Percentiles rank a stretch among this genome's conserved stretches.
Conservation (phyloP, 1,140 invertebrate genomes). For the Drosophila leontia region DNA sequence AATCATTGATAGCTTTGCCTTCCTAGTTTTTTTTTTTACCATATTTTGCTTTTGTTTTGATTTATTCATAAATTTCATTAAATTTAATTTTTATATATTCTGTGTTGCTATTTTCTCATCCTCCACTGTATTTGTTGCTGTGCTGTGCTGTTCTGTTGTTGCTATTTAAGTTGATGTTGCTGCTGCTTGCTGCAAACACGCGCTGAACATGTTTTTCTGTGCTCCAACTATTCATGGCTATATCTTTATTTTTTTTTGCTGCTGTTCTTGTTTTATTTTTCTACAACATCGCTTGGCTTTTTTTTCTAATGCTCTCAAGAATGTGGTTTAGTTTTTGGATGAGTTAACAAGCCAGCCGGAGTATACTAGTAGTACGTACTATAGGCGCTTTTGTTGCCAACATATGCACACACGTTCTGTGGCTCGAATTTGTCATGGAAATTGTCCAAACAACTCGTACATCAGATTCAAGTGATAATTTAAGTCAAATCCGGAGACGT, state of each 20-base stretch:
- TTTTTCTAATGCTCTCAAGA: slow-evolving; percentile 74
- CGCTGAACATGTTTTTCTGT: slow-evolving; percentile 74
- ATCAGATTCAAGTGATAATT: slow-evolving; percentile 70
- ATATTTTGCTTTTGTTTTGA: too few relatives aligned
- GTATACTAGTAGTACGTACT: slow-evolving; percentile 35
- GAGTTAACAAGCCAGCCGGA: slow-evolving; percentile 76
- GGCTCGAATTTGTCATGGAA: slow-evolving; percentile 76
- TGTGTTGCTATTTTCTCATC: not conserved
- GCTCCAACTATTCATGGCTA: slow-evolving; percentile 41
- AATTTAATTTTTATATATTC: too few relatives aligned
- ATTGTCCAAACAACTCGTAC: slow-evolving; percentile 59
- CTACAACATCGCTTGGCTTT: slow-evolving; percentile 9
- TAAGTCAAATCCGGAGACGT: slow-evolving; percentile 60
- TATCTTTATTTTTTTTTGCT: slow-evolving; percentile 43
- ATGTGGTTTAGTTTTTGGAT: slow-evolving; percentile 83
- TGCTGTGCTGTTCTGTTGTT: slow-evolving; percentile 22
- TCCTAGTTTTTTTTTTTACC: too few relatives aligned
- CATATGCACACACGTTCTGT: slow-evolving; percentile 48
- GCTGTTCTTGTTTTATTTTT: slow-evolving; percentile 24
- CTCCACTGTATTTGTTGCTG: slow-evolving; percentile 4
- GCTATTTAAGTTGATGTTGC: slow-evolving; percentile 47
- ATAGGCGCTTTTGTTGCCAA: slow-evolving; percentile 18
- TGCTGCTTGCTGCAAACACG: slow-evolving; percentile 51
- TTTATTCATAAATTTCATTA: not conserved
- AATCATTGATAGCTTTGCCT: too few relatives aligned